Evolutionary conservation across 2,113 vertebrate species (phyloP), one percentile per base, ranked within the genome.

Genomic region (Phrynosoma platyrhinos): DNA sequence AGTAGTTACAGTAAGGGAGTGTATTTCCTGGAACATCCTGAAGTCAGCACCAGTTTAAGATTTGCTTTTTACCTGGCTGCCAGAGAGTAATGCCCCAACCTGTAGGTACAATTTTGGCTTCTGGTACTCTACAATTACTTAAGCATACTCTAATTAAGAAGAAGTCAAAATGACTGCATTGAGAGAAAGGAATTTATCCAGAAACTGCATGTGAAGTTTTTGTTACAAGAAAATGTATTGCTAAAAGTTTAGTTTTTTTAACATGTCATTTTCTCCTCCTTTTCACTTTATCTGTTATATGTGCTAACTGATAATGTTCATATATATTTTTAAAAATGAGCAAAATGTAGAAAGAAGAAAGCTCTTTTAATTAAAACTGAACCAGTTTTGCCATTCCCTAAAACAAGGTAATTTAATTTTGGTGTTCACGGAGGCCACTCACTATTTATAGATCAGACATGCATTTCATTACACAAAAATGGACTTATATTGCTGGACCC

Each of bases 51-150:
- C 1, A 36, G 27, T 87, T 90, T 91, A 53, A 84, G 83, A 68
- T 1, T 12, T 87, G 16, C 76, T 76, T 83, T 82, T 77, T 92
- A 74, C 42, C 40, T 30, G 36, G 72, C 0, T 2, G 71, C 80
- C 1, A 6, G 76, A 40, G 78, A 1, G 55, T 91, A 76, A 21
- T 0, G 4, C 72, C 82, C 87, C 47, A 84, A 81, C 71, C 5
- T 81, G 90, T 69, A 12, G 30, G 79, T 20, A 36, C 21, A 82
- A 2, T 71, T 88, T 18, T 79, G 88, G 84, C 90, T 86, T 91
- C 53, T 0, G 0, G 84, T 74, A 71, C 84, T 80, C 55, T 79
- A 40, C n/a, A 80, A 71, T n/a, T 80, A 78, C 82, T 71, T 62
- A 23, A 81, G 84, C 1, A 9, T 30, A 68, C 25, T 76, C 69